Evolutionary conservation across 2,797 vertebrate genomes (phyloP).

Genomic region (Galagoides demidoff): DNA sequence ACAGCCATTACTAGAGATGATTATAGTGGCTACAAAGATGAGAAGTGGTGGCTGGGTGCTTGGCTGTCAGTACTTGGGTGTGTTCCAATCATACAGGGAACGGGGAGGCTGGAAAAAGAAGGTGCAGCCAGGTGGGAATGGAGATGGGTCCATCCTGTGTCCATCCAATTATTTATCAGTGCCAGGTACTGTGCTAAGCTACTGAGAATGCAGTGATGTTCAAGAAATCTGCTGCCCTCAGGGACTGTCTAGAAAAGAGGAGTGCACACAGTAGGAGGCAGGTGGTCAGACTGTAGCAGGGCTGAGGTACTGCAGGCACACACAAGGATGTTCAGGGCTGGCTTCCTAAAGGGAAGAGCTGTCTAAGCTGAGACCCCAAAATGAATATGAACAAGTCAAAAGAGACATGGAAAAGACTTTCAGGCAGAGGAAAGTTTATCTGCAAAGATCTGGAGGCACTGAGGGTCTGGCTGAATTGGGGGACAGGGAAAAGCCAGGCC

Average conservation of each 20-base stretch:
- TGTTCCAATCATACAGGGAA: neutral
- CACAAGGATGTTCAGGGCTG: neutral
- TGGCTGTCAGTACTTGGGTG: neutral
- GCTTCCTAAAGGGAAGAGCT: neutral
- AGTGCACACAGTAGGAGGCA: neutral
- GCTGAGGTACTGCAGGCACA: neutral
- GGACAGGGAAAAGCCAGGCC: neutral
- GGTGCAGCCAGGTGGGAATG: too few relatives aligned
- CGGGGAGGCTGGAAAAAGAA: neutral
- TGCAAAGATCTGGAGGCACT: neutral
- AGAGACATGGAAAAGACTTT: neutral
- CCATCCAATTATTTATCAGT: neutral
- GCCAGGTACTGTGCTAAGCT: neutral
- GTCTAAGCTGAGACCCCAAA: neutral
- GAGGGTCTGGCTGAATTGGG: neutral
- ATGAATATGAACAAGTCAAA: neutral
- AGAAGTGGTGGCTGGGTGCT: neutral
- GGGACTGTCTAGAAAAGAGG: neutral
- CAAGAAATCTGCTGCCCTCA: neutral
- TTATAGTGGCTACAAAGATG: neutral
- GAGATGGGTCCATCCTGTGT: accelerated
- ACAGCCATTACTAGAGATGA: neutral
- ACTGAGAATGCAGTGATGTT: accelerated
- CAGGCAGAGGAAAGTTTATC: neutral
- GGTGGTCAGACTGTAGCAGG: neutral